A percentile compares a stretch with the other conserved stretches of the same genome.
phyloP scores from a whole-genome alignment of 2,888 invertebrate species.

The Cenopis cana region DNA sequence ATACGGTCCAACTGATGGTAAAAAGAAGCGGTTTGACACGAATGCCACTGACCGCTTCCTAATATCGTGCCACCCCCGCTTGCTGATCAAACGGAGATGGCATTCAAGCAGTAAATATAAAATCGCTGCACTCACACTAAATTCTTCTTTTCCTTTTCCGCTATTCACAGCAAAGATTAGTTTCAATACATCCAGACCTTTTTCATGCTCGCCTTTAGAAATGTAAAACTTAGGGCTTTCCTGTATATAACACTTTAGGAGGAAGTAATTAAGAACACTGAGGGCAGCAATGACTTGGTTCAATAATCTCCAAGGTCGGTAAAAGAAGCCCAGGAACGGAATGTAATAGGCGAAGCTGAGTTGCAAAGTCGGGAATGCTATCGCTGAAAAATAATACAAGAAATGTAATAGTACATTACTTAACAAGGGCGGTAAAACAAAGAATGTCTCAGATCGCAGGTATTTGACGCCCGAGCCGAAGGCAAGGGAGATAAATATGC shows the following conservation, averaged over 20 bases:
- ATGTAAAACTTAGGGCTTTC: conserved; percentile 46
- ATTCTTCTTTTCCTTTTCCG: conserved; percentile 29
- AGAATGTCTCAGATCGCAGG: too few species aligned
- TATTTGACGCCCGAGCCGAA: too few species aligned
- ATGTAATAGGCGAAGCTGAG: conserved; percentile 39
- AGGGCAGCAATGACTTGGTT: conserved; percentile 35
- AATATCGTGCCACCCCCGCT: too few species aligned
- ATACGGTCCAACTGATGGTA: too few species aligned
- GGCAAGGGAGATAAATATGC: too few species aligned
- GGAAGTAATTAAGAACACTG: conserved; percentile 27
- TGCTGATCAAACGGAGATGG: too few species aligned
- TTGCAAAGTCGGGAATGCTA: conserved; percentile 36
- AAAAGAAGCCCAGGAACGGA: conserved; percentile 35
- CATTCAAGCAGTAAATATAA: too few species aligned
- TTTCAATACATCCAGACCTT: conserved; percentile 36
- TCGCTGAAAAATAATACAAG: conserved; percentile 24
- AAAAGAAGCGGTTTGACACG: too few species aligned
- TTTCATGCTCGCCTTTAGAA: conserved; percentile 39
- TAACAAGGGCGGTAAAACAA: too few species aligned
- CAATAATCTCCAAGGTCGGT: conserved; percentile 43
- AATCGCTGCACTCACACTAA: conserved; percentile 30
- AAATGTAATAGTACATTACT: too few species aligned
- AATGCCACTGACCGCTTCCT: too few species aligned
- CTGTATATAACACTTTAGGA: conserved; percentile 19
- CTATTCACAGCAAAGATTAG: conserved; percentile 42